A percentile compares a stretch with the other conserved stretches of the same genome.
These are phyloP conservation scores for Hippocampus comes DNA, from an alignment of 2,113 vertebrate genomes.

Conservation along the genomic window DNA sequence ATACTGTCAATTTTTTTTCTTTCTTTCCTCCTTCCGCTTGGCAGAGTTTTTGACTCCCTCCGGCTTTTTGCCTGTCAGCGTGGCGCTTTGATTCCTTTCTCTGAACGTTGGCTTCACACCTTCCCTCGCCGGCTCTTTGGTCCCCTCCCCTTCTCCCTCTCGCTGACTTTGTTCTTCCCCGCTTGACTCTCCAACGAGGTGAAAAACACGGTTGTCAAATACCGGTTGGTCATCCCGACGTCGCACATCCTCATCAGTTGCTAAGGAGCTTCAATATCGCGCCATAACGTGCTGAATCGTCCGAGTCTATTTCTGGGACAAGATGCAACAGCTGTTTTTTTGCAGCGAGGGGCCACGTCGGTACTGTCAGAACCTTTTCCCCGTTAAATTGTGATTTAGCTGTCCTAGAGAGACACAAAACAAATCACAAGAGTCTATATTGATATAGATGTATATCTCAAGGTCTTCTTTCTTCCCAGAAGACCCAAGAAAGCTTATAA, in stretches of 20 bases:
- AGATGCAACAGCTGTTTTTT: conserved; percentile 47
- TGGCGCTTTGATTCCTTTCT: conserved; percentile 14
- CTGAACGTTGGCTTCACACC: conserved; percentile 41
- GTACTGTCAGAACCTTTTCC: conserved; percentile 21
- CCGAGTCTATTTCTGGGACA: conserved; percentile 15
- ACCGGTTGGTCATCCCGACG: conserved; percentile 56
- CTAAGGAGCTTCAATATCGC: conserved; percentile 40
- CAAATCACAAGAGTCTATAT: neutral
- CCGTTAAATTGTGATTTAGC: neutral
- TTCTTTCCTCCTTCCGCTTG: conserved; percentile 20
- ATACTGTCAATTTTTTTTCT: conserved; percentile 5
- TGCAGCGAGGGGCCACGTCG: conserved; percentile 16
- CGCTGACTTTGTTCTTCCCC: conserved; percentile 31
- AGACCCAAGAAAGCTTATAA: conserved; percentile 5
- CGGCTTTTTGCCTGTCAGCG: conserved; percentile 13
- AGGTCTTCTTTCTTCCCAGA: conserved; percentile 11
- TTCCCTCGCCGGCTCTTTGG: conserved; percentile 40
- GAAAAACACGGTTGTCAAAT: conserved; percentile 69
- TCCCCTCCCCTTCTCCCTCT: conserved; percentile 45
- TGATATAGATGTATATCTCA: neutral
- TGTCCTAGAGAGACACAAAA: neutral
- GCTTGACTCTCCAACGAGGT: conserved; percentile 66
- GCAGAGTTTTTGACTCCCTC: conserved; percentile 23
- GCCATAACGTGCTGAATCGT: neutral
- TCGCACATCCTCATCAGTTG: conserved; percentile 62